These are phyloP conservation scores for Hypercompe scribonia DNA, from an alignment of 2,888 invertebrate genomes.

Conservation along the genomic window DNA sequence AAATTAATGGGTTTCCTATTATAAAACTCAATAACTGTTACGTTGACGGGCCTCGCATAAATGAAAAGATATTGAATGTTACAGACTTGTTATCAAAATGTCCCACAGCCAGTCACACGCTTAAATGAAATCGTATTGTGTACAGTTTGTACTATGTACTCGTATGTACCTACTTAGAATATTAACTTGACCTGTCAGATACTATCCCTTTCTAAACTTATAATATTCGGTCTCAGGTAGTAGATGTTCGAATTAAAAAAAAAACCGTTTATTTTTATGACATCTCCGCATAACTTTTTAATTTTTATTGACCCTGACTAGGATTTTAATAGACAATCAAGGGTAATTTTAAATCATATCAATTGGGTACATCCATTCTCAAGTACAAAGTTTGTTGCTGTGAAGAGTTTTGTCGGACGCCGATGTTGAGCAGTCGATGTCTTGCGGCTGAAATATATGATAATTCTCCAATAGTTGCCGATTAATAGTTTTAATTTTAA, in stretches of 20 bases:
- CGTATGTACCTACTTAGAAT: not conserved
- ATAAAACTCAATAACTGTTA: slow-evolving; percentile 1
- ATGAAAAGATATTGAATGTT: slow-evolving; percentile 6
- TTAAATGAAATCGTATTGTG: not conserved
- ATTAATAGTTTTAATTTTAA: no score
- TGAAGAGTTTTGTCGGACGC: no score
- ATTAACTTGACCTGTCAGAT: not conserved
- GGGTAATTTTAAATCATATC: no score
- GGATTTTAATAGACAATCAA: no score
- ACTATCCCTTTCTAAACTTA: not conserved
- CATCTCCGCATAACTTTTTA: no score
- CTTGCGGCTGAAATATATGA: no score
- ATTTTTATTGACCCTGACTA: no score
- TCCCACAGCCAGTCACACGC: not conserved
- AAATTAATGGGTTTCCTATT: slow-evolving; percentile 1
- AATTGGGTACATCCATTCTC: no score
- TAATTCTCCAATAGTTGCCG: no score
- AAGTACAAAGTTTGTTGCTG: no score
- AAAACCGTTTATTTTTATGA: not conserved
- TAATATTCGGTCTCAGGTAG: not conserved
- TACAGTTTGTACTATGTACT: no score
- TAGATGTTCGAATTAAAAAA: not conserved
- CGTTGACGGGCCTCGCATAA: not conserved
- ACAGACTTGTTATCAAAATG: not conserved
- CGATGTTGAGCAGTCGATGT: no score